Evolutionary conservation across 2,888 invertebrate genomes (phyloP), one percentile per base, ranked within the genome.

Genomic region (Cataglyphis albicans): DNA sequence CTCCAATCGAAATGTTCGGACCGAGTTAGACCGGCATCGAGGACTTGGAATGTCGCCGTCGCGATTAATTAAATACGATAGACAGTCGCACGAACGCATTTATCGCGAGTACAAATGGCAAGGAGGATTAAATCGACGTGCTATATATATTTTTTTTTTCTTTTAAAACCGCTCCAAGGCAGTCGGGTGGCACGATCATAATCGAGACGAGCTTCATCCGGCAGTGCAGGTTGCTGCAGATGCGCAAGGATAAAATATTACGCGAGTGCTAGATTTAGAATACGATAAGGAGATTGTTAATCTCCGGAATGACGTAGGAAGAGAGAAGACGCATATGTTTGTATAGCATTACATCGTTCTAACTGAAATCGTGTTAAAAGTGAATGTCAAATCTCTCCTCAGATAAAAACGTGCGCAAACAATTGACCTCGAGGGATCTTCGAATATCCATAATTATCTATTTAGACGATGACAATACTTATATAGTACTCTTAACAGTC

Each of bases 71-170:
- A 85, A 80, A 81, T 87, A 80, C 90, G 85, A 89, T 87, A 88
- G 83, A 80, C 25, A 57, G 61, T 76, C 78, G 87, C 86, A 82
- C 70, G 84, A 76, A 85, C 78, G 48, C 74, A 61, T 87, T 91
- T 89, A 89, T 92, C 90, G 89, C 83, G 84, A 83, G 87, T 84
- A 85, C 89, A 88, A 89, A 91, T 87, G 87, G 86, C 88, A 85
- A 87, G 87, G 84, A 89, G 90, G 90, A 92, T 91, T 91, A 91
- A 89, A 87, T 87, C 90, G 91, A 91, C 91, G 91, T 91, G 91
- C 87, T 89, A 91, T 89, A 89, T 35, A 32, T 32, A 32, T 48
- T 29, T 48, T 48, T 67, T 29, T 65, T 65, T 57, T 73, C 18
- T 72, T 80, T 59, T 90, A 91, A 90, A 87, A 87, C 89, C 84